Evolutionary conservation across 64 coral and sea anemone genomes (phyloP).

Genomic region (Orbicella faveolata): DNA sequence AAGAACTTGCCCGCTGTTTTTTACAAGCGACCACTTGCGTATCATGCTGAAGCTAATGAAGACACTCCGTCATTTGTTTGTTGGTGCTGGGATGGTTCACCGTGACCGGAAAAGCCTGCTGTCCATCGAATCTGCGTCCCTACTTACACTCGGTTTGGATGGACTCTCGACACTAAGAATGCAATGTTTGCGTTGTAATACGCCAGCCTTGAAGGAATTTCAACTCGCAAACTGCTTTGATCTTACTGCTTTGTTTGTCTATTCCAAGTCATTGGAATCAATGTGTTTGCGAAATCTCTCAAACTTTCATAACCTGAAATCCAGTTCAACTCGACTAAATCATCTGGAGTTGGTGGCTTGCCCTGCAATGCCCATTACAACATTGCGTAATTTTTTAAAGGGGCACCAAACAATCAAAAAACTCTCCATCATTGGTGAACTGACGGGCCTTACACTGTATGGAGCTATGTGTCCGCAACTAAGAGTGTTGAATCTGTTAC

Average conservation of each 20-base stretch:
- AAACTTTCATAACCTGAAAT: conserved; percentile 11
- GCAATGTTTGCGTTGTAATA: conserved; percentile 35
- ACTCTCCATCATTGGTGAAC: conserved; percentile 17
- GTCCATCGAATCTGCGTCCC: conserved; percentile 5
- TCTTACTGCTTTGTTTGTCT: background rate
- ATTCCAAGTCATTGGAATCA: conserved; percentile 16
- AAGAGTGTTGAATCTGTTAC: background rate
- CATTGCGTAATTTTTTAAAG: conserved; percentile 15
- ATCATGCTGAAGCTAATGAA: conserved; percentile 21
- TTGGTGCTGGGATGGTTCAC: conserved; percentile 36
- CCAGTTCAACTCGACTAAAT: background rate
- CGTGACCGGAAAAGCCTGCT: conserved; percentile 28
- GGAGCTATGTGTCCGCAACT: conserved; percentile 22
- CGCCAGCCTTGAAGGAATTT: conserved; percentile 12
- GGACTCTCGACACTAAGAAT: conserved; percentile 22
- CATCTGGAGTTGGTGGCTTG: conserved; percentile 12
- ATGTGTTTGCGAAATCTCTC: conserved; percentile 26
- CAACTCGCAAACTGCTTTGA: conserved; percentile 2
- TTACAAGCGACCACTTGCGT: conserved; percentile 9
- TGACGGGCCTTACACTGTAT: conserved; percentile 22
- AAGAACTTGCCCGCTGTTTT: conserved; percentile 8
- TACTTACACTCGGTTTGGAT: conserved; percentile 2
- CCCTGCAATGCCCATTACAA: conserved; percentile 14
- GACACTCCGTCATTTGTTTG: conserved; percentile 14
- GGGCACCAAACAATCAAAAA: conserved; percentile 15